Evolutionary conservation across 2,888 invertebrate species (phyloP), one percentile per base, ranked within the genome.

Genomic region (Sarcophaga caerulescens): DNA sequence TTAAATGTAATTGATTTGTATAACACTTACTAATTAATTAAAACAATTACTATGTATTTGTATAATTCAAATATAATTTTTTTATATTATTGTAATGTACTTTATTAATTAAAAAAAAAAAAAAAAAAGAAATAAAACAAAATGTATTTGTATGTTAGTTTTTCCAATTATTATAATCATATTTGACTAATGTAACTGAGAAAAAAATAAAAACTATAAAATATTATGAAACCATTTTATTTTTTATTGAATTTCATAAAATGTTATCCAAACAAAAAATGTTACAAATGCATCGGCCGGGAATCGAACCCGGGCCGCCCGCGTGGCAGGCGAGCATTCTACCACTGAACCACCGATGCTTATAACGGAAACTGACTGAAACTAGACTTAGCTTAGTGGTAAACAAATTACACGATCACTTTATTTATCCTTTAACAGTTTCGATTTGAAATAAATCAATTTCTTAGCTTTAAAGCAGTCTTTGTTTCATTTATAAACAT

Each of bases 301-400:
- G 88, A 88, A 89, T 89, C 89, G 88, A 89, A 89, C 88, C 88
- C 89, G 89, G 88, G 88, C 87, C 89, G 87, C 88, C 88, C 88
- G 89, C 89, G 88, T 89, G 89, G 88, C 87, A 88, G 89, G 89
- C 88, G 88, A 89, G 88, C 87, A 88, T 89, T 88, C 89, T 88
- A 89, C 89, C 88, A 89, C 88, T 89, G 88, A 88, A 89, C 88
- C 89, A 88, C 88, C 88, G 85, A 88, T 87, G 88, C 87, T 35
- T 75, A 8, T 60, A 19, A 12, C 23, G 25, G 10, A 12, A 3
- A 4, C 19, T 35, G 8, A 10, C 44, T 17, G 12, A 47, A 47
- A 69, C 19, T 4, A 57, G 14, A 57, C 4, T 17, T 35, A 35
- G 0, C 0, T 35, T 35, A 35, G 35, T 35, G 35, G 10, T 2